Evolutionary conservation across 2,113 vertebrate genomes (phyloP), one percentile per base, ranked within the genome.

Genomic region (Oryzias curvinotus): DNA sequence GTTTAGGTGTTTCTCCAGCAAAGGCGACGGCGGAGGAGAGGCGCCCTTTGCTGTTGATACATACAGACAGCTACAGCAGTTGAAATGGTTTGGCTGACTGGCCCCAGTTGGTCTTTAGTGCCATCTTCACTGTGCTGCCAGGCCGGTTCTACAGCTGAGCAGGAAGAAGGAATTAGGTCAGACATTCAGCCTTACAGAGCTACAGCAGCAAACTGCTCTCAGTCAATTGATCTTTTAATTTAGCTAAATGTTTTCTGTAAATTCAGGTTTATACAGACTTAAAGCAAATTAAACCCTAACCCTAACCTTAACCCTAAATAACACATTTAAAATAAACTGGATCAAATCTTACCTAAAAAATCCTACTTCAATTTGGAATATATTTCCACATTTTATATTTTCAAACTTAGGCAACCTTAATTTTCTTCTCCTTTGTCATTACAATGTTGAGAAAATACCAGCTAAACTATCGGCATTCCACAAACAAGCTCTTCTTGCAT

Each of bases 21-120:
- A 80, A 77, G 56, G 71, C 47, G 58, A 58, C 60, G 60, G 72
- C 59, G 62, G 76, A 73, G 77, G 15, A 61, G 68, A 59, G 51
- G 46, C 42, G n/a, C 70, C 57, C 61, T 65, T 68, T 70, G 75
- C 81, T 71, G 58, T 60, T 84, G 82, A 89, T 88, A 64, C 62
- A 50, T 67, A 66, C 71, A 71, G 78, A 88, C 81, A 83, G 82
- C 71, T 86, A 67, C 77, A 74, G 62, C 61, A 65, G 84, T 71
- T 61, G 68, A 78, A 87, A 68, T 71, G 78, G 73, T 84, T 82
- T 80, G 82, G 81, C 73, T 80, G 73, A 84, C 83, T 80, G 81
- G 77, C 81, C 80, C 76, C 87, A 71, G 74, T 80, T 81, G 82
- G 75, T 78, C 68, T 65, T 64, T 26, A 62, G 66, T 15, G 3